A percentile compares a stretch with the other conserved stretches of the same genome.
Conservation (phyloP, 2,888 invertebrate species). For the Lasioglossum calceatum region DNA sequence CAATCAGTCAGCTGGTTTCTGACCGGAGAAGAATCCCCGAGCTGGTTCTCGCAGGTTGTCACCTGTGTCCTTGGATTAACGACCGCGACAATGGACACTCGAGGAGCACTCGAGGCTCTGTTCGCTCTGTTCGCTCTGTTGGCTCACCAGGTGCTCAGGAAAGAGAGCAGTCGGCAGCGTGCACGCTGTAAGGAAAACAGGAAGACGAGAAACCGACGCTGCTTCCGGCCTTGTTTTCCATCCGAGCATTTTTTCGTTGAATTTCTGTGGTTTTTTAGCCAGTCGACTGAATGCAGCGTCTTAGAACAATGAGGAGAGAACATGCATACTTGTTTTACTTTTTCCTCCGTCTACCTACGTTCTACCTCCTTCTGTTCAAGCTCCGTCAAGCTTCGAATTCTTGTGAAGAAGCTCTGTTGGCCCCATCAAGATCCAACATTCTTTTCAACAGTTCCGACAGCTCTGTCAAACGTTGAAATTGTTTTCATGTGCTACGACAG, state of each 20-base stretch:
- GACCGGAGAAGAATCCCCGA: neutral
- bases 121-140: neutral
- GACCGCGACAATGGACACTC: neutral
- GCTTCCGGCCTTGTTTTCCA: neutral
- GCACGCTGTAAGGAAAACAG: neutral
- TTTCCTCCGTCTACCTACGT: too few species aligned
- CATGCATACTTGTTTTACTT: neutral
- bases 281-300: neutral
- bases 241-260: neutral
- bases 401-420: neutral
- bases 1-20: neutral
- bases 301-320: neutral
- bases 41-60: neutral
- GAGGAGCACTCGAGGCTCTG: neutral
- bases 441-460: neutral
- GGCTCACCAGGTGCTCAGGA: neutral
- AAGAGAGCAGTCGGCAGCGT: neutral
- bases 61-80: slow-evolving; percentile 1
- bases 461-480: neutral
- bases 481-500: neutral
- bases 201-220: slow-evolving; percentile 5
- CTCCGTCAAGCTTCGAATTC: neutral
- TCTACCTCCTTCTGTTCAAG: neutral
- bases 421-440: neutral
- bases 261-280: neutral